Percentiles rank a stretch among this genome's conserved stretches.
phyloP scores from a whole-genome alignment of 2,888 invertebrate genomes.

The Cremastinae sp. region DNA sequence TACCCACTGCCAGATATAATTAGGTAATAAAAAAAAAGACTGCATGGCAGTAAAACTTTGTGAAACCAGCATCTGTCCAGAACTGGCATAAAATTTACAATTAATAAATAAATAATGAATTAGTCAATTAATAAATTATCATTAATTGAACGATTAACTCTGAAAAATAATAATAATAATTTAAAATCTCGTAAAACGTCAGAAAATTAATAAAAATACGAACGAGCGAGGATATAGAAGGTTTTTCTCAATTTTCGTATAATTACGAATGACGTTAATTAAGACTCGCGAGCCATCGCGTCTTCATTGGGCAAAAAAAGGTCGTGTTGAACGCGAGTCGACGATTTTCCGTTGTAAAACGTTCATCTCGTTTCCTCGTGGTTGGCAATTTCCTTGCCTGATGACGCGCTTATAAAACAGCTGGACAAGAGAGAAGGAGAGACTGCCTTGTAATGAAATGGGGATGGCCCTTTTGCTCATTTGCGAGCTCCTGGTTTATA shows the following conservation, averaged over 20 bases:
- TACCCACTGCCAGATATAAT: too few species aligned
- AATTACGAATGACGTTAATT: conserved; percentile 5
- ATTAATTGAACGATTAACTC: too few species aligned
- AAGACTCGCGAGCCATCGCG: not conserved
- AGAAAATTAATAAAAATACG: too few species aligned
- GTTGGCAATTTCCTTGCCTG: conserved; percentile 19
- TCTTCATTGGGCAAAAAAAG: conserved; percentile 24
- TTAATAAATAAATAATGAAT: too few species aligned
- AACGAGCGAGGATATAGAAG: too few species aligned
- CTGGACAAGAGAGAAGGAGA: conserved; percentile 25
- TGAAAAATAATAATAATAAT: too few species aligned
- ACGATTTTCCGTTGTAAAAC: conserved; percentile 32
- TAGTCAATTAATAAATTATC: too few species aligned
- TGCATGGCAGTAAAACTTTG: too few species aligned
- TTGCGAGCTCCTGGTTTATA: conserved; percentile 40
- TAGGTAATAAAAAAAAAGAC: too few species aligned
- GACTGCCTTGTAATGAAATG: not conserved
- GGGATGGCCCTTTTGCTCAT: conserved; percentile 27
- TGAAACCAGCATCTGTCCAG: too few species aligned
- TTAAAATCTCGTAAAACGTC: conserved; percentile 9
- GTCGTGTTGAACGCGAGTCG: conserved; percentile 4
- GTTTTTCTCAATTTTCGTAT: not conserved
- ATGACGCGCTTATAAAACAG: conserved; percentile 32
- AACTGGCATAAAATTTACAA: too few species aligned
- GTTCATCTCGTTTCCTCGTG: conserved; percentile 41